Conservation (phyloP, 2,113 vertebrate genomes). For the Rhea americana region DNA sequence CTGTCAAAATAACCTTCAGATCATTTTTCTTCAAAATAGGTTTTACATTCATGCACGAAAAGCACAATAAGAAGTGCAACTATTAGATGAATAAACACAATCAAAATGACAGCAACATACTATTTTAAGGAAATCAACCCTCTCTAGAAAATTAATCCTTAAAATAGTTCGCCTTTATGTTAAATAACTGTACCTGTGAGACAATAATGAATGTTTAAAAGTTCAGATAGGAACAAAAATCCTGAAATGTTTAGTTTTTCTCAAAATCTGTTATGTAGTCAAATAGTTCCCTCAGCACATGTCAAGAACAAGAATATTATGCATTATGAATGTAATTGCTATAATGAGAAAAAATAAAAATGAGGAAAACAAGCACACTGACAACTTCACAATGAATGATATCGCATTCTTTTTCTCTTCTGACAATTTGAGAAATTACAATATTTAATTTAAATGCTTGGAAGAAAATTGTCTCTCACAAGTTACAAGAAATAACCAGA, state of each 20-base stretch:
- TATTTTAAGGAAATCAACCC: neutral
- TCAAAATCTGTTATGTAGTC: neutral
- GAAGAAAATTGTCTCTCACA: neutral
- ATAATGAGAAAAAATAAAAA: neutral
- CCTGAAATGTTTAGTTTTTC: neutral
- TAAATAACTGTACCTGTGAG: neutral
- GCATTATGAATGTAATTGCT: neutral
- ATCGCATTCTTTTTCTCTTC: neutral
- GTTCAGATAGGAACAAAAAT: neutral
- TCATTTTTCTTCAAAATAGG: neutral
- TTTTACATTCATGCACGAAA: conserved; percentile 47
- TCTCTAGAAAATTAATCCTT: conserved; percentile 14
- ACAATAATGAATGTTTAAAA: neutral
- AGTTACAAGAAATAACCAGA: neutral
- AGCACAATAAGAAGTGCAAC: neutral
- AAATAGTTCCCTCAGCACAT: neutral
- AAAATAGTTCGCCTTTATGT: neutral
- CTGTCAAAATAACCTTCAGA: neutral
- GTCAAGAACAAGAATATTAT: conserved; percentile 2
- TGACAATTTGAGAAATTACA: conserved; percentile 27
- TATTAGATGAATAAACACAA: conserved; percentile 50
- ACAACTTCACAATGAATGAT: neutral
- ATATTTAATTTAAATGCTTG: conserved; percentile 16
- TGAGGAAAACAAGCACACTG: neutral
- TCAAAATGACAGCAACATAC: neutral